Conservation (phyloP, 2,888 invertebrate genomes). For the Deilephila porcellus region DNA sequence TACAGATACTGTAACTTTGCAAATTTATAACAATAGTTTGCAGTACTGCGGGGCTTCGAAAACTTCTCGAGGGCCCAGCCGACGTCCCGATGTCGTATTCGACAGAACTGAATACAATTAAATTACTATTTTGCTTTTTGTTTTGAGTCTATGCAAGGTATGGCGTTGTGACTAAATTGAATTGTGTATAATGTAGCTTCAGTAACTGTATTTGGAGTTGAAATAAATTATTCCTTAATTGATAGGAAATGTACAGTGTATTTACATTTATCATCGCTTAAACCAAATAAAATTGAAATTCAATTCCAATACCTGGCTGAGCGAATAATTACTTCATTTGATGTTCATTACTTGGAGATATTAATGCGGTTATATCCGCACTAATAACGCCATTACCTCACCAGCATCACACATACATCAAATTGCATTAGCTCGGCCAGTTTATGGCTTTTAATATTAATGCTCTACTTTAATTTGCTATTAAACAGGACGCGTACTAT, state of each 20-base stretch:
- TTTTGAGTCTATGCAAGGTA: too few species aligned
- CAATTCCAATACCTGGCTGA: neutral
- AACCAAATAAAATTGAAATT: neutral
- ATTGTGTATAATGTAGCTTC: too few species aligned
- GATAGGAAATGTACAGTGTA: neutral
- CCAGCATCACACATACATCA: neutral
- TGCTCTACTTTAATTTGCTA: neutral
- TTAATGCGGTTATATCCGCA: neutral
- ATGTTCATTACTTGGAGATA: constrained; percentile 6
- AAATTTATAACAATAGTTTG: constrained; percentile 12
- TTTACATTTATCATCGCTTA: neutral
- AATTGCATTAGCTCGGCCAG: neutral
- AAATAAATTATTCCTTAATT: neutral
- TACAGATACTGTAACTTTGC: constrained; percentile 9
- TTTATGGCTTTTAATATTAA: neutral
- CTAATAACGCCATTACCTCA: constrained; percentile 1
- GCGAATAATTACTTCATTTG: constrained; percentile 9
- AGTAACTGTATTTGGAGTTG: neutral
- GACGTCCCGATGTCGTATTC: neutral
- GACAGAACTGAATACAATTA: too few species aligned
- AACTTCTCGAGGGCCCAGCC: neutral
- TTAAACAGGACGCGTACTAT: neutral
- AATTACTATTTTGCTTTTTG: too few species aligned
- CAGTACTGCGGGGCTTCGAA: neutral
- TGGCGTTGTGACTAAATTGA: too few species aligned